Evolutionary conservation across 2,888 invertebrate genomes (phyloP).

Genomic region (Chymomyza amoena): DNA sequence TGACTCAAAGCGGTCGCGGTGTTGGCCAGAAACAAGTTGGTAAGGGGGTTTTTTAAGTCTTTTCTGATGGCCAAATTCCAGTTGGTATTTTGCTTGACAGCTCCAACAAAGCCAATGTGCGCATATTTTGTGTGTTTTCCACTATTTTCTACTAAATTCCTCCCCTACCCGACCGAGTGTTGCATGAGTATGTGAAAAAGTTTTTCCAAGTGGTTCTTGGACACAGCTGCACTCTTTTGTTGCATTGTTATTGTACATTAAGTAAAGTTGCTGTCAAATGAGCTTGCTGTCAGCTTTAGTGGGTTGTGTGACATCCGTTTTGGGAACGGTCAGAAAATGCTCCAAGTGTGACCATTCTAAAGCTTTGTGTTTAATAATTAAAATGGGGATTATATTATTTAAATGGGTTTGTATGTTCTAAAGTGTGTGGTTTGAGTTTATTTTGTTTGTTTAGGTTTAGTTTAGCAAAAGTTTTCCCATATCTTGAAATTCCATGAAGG

Average conservation of each 20-base stretch:
- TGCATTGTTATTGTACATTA: slow-evolving; percentile 13
- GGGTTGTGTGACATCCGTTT: background rate
- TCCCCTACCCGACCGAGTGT: background rate
- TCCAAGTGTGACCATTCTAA: too few relatives aligned
- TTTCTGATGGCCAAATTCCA: background rate
- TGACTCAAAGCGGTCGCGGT: background rate
- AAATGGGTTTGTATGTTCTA: too few relatives aligned
- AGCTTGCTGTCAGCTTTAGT: background rate
- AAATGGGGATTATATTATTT: too few relatives aligned
- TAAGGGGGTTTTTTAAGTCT: background rate
- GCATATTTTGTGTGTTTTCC: background rate
- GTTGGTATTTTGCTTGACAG: slow-evolving; percentile 1
- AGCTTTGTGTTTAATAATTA: too few relatives aligned
- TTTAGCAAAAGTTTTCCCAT: too few relatives aligned
- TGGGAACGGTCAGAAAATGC: too few relatives aligned
- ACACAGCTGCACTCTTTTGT: slow-evolving; percentile 24
- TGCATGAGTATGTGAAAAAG: background rate
- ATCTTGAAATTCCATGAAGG: too few relatives aligned
- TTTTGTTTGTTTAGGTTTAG: too few relatives aligned
- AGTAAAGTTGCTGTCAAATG: slow-evolving; percentile 17
- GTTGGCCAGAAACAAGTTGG: background rate
- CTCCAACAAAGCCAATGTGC: background rate
- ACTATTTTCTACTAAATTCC: background rate
- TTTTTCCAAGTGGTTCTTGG: slow-evolving; percentile 8
- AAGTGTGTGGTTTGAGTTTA: too few relatives aligned